These are phyloP conservation scores for Eupithecia dodoneata DNA, from an alignment of 2,888 invertebrate genomes.

Conservation along the genomic window DNA sequence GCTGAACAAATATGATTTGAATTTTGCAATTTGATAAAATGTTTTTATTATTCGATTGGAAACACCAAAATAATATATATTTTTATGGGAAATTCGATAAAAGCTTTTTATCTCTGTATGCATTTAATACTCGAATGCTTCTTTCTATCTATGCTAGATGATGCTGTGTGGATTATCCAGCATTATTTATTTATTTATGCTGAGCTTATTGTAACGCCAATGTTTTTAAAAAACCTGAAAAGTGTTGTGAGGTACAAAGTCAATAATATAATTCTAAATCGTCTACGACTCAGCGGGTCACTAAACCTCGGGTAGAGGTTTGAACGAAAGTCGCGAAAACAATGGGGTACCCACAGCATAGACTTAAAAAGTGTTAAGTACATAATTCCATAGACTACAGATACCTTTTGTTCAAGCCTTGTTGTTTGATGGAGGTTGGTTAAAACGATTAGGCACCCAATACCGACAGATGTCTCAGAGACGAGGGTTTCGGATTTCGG, in stretches of 20 bases:
- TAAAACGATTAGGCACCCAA: background rate
- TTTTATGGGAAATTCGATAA: background rate
- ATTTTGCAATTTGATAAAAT: background rate
- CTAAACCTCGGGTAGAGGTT: background rate
- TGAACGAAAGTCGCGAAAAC: background rate
- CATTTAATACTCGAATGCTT: background rate
- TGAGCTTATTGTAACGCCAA: background rate
- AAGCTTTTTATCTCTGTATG: background rate
- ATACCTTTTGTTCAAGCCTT: background rate
- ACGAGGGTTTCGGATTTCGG: slow-evolving; percentile 4
- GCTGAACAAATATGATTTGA: background rate
- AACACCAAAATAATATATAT: background rate
- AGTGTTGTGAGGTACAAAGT: background rate
- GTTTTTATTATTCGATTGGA: too few species aligned
- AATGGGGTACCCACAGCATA: background rate
- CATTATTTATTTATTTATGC: background rate
- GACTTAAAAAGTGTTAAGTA: background rate
- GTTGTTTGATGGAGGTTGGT: slow-evolving; percentile 6
- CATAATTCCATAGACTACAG: background rate
- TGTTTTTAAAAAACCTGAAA: background rate
- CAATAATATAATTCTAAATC: background rate
- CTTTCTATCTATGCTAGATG: too few species aligned
- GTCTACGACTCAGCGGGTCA: background rate
- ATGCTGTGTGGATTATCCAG: too few species aligned
- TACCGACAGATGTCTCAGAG: slow-evolving; percentile 6